These are phyloP conservation scores for Prochilodus magdalenae DNA, from an alignment of 2,113 vertebrate genomes.

Conservation along the genomic window DNA sequence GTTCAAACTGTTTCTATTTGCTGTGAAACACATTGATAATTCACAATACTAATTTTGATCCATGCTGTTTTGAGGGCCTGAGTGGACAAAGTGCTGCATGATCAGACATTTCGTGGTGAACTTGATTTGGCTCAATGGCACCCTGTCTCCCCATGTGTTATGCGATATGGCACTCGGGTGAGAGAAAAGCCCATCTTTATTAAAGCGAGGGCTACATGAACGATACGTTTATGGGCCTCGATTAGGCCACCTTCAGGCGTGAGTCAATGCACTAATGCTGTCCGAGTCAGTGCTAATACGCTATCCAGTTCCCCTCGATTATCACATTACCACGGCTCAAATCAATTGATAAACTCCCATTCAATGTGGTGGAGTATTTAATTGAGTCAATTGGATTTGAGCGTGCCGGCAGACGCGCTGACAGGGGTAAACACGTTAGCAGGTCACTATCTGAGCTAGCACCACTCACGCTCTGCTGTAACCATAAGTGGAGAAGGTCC, in stretches of 20 bases:
- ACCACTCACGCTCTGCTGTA: slow-evolving; percentile 25
- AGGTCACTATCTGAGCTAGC: slow-evolving; percentile 69
- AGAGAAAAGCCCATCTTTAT: slow-evolving; percentile 67
- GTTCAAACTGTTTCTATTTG: neutral
- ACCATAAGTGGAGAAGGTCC: slow-evolving; percentile 9
- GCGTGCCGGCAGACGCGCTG: slow-evolving; percentile 90
- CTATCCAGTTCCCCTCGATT: slow-evolving; percentile 95
- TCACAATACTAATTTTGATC: neutral
- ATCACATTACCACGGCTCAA: slow-evolving; percentile 96
- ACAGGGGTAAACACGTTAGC: slow-evolving; percentile 88
- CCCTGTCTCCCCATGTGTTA: neutral
- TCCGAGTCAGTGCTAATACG: slow-evolving; percentile 88
- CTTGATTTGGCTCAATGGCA: neutral
- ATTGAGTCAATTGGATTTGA: slow-evolving; percentile 99
- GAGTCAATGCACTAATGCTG: slow-evolving; percentile 75
- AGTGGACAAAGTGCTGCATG: neutral
- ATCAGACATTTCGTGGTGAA: slow-evolving; percentile 8
- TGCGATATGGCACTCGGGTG: slow-evolving; percentile 10
- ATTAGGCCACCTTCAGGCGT: slow-evolving; percentile 73
- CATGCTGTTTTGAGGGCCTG: no score
- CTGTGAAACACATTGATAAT: neutral
- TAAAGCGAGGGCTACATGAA: slow-evolving; percentile 69
- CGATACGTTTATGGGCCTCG: slow-evolving; percentile 68
- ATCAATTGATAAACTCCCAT: slow-evolving; percentile 99
- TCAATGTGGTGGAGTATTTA: slow-evolving; percentile 96